These are phyloP conservation scores for Drepana falcataria DNA, from an alignment of 2,888 invertebrate genomes.

Conservation along the genomic window DNA sequence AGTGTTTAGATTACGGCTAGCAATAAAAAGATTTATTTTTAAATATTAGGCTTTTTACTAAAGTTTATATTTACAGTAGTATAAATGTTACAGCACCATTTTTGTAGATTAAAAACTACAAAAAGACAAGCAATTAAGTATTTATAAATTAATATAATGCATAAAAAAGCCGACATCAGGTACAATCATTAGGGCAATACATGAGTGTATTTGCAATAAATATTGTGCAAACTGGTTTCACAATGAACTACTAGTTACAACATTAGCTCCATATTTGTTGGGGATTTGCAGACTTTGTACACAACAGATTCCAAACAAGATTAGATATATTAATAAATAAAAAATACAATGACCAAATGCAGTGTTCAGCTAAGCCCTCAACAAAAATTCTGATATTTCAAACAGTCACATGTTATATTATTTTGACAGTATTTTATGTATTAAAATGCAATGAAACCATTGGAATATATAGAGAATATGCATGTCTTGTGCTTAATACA, in stretches of 20 bases:
- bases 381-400: no score
- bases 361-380: no score
- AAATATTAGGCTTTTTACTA: constrained; percentile 8
- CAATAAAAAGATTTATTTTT: constrained; percentile 40
- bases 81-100: constrained; percentile 57
- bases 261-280: neutral
- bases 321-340: neutral
- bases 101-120: constrained; percentile 37
- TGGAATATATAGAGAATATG: constrained; percentile 4
- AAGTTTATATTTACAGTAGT: constrained; percentile 39
- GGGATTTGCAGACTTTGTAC: neutral
- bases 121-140: constrained; percentile 5
- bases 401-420: no score
- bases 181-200: constrained; percentile 27
- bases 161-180: constrained; percentile 40
- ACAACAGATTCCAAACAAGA: neutral
- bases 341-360: no score
- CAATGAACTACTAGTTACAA: neutral
- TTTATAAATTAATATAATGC: constrained; percentile 20
- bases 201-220: neutral
- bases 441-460: neutral
- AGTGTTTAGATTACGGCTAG: constrained; percentile 54
- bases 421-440: neutral
- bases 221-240: neutral
- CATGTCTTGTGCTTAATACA: constrained; percentile 14